Conservation (phyloP, 2,888 invertebrate species). For the Sthenelais limicola region DNA sequence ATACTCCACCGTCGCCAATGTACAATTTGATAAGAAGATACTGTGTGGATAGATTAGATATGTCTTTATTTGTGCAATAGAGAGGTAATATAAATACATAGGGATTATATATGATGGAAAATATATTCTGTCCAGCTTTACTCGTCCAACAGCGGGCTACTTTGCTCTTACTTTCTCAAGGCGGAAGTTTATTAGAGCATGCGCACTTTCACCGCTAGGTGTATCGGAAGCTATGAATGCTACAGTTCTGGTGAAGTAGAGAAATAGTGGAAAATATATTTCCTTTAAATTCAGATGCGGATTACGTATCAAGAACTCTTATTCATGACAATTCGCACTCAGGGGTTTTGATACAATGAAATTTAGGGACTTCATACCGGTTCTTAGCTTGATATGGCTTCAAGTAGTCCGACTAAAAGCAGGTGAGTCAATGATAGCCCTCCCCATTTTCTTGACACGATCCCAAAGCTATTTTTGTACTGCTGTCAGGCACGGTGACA, state of each 20-base stretch:
- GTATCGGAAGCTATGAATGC: slow-evolving; percentile 27
- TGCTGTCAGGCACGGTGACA: no score
- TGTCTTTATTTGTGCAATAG: no score
- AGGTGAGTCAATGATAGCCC: slow-evolving; percentile 40
- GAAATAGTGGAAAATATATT: not conserved
- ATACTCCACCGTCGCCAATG: no score
- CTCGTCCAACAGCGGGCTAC: slow-evolving; percentile 3
- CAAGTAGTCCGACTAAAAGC: slow-evolving; percentile 34
- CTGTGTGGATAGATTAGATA: no score
- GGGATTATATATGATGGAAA: no score
- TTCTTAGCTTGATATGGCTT: slow-evolving; percentile 33
- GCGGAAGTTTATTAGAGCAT: slow-evolving; percentile 26
- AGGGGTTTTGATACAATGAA: slow-evolving; percentile 40
- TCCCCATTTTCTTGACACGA: no score
- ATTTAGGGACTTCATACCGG: slow-evolving; percentile 30
- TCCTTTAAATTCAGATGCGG: not conserved
- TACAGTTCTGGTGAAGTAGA: slow-evolving; percentile 3
- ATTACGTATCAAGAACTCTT: not conserved
- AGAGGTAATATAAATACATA: no score
- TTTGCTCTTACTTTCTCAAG: slow-evolving; percentile 11
- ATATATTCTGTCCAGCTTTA: no score
- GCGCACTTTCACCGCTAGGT: slow-evolving; percentile 28
- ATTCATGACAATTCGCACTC: not conserved
- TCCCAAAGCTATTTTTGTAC: no score
- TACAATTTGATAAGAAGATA: no score